Evolutionary conservation across 2,888 invertebrate genomes (phyloP), one percentile per base, ranked within the genome.

Genomic region (Terebella lapidaria): DNA sequence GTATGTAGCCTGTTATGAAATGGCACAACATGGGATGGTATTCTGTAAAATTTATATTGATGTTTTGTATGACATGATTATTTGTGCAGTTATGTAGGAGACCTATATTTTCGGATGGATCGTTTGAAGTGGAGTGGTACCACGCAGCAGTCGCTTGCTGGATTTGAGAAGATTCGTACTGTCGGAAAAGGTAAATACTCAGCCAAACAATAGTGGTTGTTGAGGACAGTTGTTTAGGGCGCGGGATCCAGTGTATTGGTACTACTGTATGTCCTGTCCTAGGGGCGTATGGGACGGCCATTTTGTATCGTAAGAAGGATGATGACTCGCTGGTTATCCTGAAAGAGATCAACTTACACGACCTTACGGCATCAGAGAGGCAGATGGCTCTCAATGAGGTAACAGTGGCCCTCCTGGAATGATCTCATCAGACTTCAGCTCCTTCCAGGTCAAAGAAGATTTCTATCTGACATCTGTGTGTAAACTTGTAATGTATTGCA

Each of bases 251-350:
- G 18, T 15, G 5, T 22, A 27, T 35, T 35, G 10, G 10, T 25
- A 26, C 20, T 25, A 15, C 10, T 53, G 53, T 25, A 26, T 25
- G 10, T 25, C 46, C 56, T 25, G 28, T 64, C 62, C 56, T 62
- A 83, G 86, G 87, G 10, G 88, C 89, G 0, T 89, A 88, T 77
- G 89, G 89, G 2, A 86, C 87, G 15, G 89, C 89, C 3, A 84
- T 87, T 1, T 77, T 89, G 18, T 89, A 88, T 74, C 82, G 84
- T 27, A 84, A 87, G 55, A 84, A 84, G 65, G 82, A 84, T 35
- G 88, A 88, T 71, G 86, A 86, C 54, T 83, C 84, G 59, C 74
- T 86, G 45, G 87, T 89, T 22, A 88, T 90, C 2, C 84, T 90
- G 57, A 90, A 89, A 73, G 88, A 89, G 76, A 87, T 90, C 54